Base-by-base conservation (phyloP, 2,888 invertebrate species). In the Troglohyphantes excavatus region DNA sequence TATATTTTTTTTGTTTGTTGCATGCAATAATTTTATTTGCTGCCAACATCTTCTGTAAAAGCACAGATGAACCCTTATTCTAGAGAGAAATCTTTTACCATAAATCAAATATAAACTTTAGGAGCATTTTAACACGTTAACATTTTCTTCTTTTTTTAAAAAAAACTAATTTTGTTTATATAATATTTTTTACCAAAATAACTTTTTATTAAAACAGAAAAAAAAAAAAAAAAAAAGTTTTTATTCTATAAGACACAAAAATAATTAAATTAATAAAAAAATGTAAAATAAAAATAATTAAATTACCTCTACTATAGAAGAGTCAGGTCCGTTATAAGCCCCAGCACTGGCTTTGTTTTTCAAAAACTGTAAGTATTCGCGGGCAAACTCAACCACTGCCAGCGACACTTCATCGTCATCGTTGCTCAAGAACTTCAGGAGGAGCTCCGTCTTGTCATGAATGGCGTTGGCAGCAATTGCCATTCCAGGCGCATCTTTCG, bases 321-420 rank as follows among this genome's bases (percentile, higher is more conserved):
- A 81, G 59, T 91, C 91, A 23, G 61, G 17, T 17, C 21, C 82
- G 2, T 53, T 65, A 72, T 91, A 90, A 29, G 68, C 79, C 23
- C 79, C 87, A 53, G 72, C 81, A 61, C 46, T 82, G 19, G 76
- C 78, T 33, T 89, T 85, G 19, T 91, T 82, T 82, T 91, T 91
- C 23, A 91, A 73, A 73, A 87, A 91, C 46, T 93, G 93, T 76
- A 95, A 93, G 91, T 94, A 95, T 84, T 94, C 94, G 70, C 94
- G 93, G 23, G 94, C 93, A 92, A 94, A 94, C n/a, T 94, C 93
- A 33, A 93, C 92, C 27, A 95, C 94, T 19, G 94, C 93, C 17
- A 93, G 93, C 0, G 94, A 95, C 0, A 95, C 94, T 92, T 94
- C 94, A 92, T 94, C 94, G 92, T 94, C 94, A 65, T 94, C 94